Evolutionary conservation across 2,888 invertebrate genomes (phyloP), one percentile per base, ranked within the genome.

Genomic region (Chrysolina oricalcia): DNA sequence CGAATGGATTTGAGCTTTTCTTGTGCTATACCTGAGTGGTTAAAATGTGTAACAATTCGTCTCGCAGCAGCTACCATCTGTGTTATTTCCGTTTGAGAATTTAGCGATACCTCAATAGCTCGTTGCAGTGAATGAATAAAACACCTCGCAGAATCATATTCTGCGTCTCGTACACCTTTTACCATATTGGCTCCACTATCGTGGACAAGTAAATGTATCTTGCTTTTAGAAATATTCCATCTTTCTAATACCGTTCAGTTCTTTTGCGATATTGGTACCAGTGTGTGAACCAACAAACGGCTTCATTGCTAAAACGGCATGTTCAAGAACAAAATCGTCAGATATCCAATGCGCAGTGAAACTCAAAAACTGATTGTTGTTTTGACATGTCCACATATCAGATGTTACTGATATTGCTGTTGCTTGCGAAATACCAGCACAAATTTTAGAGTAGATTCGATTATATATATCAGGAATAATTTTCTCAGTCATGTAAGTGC

Each of bases 241-340:
- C n/a, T n/a, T n/a, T n/a, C n/a, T n/a, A n/a, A n/a, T n/a, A n/a
- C n/a, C n/a, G n/a, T n/a, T n/a, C 68, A 77, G 73, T 48, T 70
- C 79, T 70, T 62, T 0, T n/a, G 21, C 10, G 5, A 0, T 62
- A 13, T 41, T 40, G n/a, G 48, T 75, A 35, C 80, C 76, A 21
- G 78, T 67, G 59, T 78, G 79, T 70, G 78, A 80, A 19, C 78
- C 75, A 64, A 66, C 35, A 65, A 79, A 80, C n/a, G 76, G 77
- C 70, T 82, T 81, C 79, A 83, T 83, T 19, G 81, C 81, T 6
- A 83, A 74, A 78, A 85, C 83, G 41, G 79, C 78, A 48, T 79
- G 76, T 71, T 79, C n/a, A 11, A 79, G 69, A 11, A 53, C n/a
- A 50, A 77, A 79, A 63, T 76, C 72, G 19, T 72, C 53, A 69